Evolutionary conservation across 1,140 invertebrate species (phyloP), one percentile per base, ranked within the genome.

Genomic region (Apis florea): DNA sequence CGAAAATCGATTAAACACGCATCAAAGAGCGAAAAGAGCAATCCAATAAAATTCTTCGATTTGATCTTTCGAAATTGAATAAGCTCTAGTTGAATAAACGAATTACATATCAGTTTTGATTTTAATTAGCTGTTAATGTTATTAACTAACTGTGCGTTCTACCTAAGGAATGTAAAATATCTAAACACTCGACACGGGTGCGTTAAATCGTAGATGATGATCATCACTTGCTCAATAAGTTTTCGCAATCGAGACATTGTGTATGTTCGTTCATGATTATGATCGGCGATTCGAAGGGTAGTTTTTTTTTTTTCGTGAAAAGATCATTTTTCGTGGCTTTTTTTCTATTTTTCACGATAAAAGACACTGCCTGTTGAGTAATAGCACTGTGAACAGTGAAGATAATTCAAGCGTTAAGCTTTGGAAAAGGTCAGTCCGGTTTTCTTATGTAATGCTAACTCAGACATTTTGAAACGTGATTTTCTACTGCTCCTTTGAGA

Each of bases 171-270:
- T 83, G 73, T 54, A 26, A 69, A 17, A 53, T 66, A 58, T 73
- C 64, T 24, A 59, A 81, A 40, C 13, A 10, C 11, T 31, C 24
- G 19, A 67, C 40, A 19, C 47, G 56, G 26, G 47, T 49, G 40
- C 59, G 51, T 54, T 51, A 53, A 70, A 67, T n/a, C 40, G 6
- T 10, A 19, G 19, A 40, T 40, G 81, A 87, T 86, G 82, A 87
- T 87, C 81, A 82, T 87, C 78, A 66, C 86, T 84, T 78, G 85
- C 85, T 79, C 85, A 80, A 85, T 82, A 47, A 76, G n/a, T 79
- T 79, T 75, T 86, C 80, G 85, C 79, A 83, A 75, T 47, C 66
- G 72, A 78, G 0, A 24, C 61, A 31, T 78, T 56, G 67, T 24
- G 58, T 63, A 31, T 47, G 4, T 47, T 67, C 17, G 17, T 21